These are phyloP conservation scores for Cerastis rubricosa DNA, from an alignment of 2,888 invertebrate genomes.

Conservation along the genomic window DNA sequence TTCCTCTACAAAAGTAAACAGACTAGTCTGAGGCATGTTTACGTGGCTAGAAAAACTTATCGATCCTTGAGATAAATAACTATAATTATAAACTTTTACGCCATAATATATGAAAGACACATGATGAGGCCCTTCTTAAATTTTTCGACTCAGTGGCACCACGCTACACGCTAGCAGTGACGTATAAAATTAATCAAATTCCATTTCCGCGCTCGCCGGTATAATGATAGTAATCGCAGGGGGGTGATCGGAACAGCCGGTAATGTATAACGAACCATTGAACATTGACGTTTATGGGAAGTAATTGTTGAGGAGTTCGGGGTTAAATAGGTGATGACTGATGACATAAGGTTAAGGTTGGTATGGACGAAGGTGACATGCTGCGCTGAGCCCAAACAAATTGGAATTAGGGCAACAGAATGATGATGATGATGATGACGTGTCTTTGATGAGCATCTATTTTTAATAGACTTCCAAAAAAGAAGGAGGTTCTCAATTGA, in stretches of 20 bases:
- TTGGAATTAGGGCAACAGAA: not conserved
- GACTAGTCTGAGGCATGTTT: not conserved
- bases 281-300: not conserved
- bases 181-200: constrained; percentile 58
- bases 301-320: not conserved
- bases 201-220: constrained; percentile 39
- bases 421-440: not conserved
- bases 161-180: constrained; percentile 17
- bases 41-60: not conserved
- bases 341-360: not conserved
- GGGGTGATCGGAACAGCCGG: constrained; percentile 12
- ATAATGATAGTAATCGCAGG: constrained; percentile 33
- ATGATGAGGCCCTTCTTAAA: constrained; percentile 1
- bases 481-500: too few species aligned
- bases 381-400: not conserved
- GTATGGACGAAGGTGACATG: not conserved
- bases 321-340: too few species aligned
- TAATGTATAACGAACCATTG: constrained; percentile 9
- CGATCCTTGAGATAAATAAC: not conserved
- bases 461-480: too few species aligned
- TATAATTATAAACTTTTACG: not conserved
- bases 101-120: too few species aligned
- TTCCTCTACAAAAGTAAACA: not conserved
- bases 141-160: not conserved
- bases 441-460: not conserved